Conservation (phyloP, 2,888 invertebrate genomes). For the Ceraclea dissimilis region DNA sequence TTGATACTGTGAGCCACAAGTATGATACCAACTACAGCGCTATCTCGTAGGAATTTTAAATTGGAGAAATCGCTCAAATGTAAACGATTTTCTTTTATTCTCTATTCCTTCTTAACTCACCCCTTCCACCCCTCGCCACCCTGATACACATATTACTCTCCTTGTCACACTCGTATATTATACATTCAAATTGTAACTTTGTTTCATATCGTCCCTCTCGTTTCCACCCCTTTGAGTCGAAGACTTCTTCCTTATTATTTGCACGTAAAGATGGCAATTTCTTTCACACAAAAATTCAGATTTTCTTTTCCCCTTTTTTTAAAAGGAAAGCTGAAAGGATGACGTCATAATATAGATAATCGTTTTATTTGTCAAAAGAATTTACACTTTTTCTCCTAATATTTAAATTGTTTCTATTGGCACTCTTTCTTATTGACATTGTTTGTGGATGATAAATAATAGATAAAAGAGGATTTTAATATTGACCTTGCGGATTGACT, state of each 20-base stretch:
- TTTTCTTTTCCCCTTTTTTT: conserved; percentile 9
- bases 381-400: conserved; percentile 9
- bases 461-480: not conserved
- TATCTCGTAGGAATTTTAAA: conserved; percentile 48
- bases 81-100: conserved; percentile 54
- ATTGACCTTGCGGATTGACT: no score
- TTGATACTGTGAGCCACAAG: conserved; percentile 15
- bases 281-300: conserved; percentile 16
- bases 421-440: not conserved
- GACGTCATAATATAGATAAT: conserved; percentile 18
- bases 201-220: conserved; percentile 16
- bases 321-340: conserved; percentile 2
- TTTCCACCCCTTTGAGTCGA: conserved; percentile 17
- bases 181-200: conserved; percentile 11
- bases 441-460: no score
- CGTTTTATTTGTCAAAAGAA: conserved; percentile 15
- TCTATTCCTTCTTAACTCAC: conserved; percentile 30
- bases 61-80: conserved; percentile 56
- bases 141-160: conserved; percentile 46
- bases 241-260: conserved; percentile 21
- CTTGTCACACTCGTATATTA: conserved; percentile 37
- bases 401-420: not conserved
- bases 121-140: conserved; percentile 35
- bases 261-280: conserved; percentile 23
- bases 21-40: conserved; percentile 23